Evolutionary conservation across 2,888 invertebrate species (phyloP), one percentile per base, ranked within the genome.

Genomic region (Aporophyla nigra): DNA sequence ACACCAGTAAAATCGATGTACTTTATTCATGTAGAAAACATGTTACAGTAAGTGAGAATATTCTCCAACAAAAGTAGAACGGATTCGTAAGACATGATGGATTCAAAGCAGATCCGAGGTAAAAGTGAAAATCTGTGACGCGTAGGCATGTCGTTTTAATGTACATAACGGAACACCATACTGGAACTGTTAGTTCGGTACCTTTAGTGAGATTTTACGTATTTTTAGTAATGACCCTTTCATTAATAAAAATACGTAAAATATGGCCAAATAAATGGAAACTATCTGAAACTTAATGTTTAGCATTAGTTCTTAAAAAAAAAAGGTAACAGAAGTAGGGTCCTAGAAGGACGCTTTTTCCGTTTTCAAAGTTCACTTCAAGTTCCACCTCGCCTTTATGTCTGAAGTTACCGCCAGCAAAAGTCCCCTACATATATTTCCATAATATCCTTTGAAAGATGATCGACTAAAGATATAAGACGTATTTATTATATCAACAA

Each of bases 71-170:
- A 51, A 79, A 80, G 68, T 80, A 71, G 81, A 68, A 80, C 68
- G 68, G 58, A 84, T 59, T 71, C 24, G 66, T 72, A 72, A 81
- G 49, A 54, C 82, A 81, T 82, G 82, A 84, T 78, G 69, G 82
- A 82, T 84, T 83, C 83, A 73, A 84, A 73, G 62, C 83, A 85
- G 75, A 83, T 76, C 85, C 83, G 62, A 65, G 49, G 86, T 86
- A 85, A 85, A 85, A 85, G 86, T 86, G 85, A 86, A 86, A 86
- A 75, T 71, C 9, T 58, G 69, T 69, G 71, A 74, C 73, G 78
- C 74, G 66, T 56, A 59, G 77, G 85, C 74, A 85, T 82, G 83
- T 78, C 65, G 73, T 63, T 84, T 83, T 74, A 77, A 75, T 78
- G 72, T 75, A 62, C 21, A 27, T 74, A 83, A 75, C 83, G 86